Evolutionary conservation across 1,140 invertebrate species (phyloP).

Genomic region (Sitodiplosis mosellana): DNA sequence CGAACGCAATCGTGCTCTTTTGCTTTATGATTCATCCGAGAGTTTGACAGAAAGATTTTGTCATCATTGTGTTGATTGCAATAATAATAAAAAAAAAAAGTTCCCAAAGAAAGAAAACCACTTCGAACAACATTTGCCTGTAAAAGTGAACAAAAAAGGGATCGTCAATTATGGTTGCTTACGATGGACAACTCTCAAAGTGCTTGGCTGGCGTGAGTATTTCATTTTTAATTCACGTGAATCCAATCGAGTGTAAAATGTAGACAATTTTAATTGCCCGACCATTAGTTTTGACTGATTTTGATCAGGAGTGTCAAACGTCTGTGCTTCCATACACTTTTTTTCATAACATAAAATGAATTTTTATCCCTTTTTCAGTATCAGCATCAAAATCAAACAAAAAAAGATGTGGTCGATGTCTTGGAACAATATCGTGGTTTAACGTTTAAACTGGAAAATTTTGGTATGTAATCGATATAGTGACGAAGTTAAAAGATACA

Average conservation of each 20-base stretch:
- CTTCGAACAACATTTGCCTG: too few relatives aligned
- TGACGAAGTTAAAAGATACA: not conserved
- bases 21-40: too few relatives aligned
- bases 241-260: not conserved
- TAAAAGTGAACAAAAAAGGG: too few relatives aligned
- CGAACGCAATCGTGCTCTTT: too few relatives aligned
- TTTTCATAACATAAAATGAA: not conserved
- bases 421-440: conserved; percentile 16
- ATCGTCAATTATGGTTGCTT: too few relatives aligned
- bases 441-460: conserved; percentile 16
- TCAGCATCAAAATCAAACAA: conserved; percentile 19
- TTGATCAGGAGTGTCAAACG: too few relatives aligned
- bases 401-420: conserved; percentile 20
- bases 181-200: not conserved
- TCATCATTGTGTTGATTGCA: too few relatives aligned
- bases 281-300: too few relatives aligned
- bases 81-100: too few relatives aligned
- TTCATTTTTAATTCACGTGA: not conserved
- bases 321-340: too few relatives aligned
- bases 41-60: too few relatives aligned
- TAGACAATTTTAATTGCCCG: not conserved
- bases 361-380: conserved; percentile 11
- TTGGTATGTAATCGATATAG: conserved; percentile 11
- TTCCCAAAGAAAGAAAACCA: too few relatives aligned
- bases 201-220: not conserved